Evolutionary conservation across 2,888 invertebrate genomes (phyloP).

Genomic region (Microchrysa polita): DNA sequence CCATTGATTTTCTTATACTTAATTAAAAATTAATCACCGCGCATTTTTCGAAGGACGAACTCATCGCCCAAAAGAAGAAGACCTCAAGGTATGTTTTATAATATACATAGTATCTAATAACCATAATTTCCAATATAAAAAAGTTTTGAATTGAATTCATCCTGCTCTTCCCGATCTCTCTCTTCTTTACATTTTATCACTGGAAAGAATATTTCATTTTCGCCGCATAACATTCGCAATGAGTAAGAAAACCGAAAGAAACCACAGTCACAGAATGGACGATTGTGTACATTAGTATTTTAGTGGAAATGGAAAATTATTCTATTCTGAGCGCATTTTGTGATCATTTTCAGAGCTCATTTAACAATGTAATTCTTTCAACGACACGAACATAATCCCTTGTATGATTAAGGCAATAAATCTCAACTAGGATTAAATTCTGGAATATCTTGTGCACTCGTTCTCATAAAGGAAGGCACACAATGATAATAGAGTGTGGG

Average conservation of each 20-base stretch:
- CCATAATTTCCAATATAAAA: conserved; percentile 36
- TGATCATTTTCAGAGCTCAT: conserved; percentile 51
- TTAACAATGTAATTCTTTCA: conserved; percentile 51
- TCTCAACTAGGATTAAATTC: conserved; percentile 40
- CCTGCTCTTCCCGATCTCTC: neutral
- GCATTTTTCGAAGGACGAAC: neutral
- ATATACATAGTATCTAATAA: conserved; percentile 30
- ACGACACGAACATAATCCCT: conserved; percentile 47
- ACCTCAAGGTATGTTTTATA: conserved; percentile 11
- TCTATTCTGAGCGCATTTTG: conserved; percentile 41
- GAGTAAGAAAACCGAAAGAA: no score
- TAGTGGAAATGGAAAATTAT: conserved; percentile 30
- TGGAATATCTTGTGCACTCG: conserved; percentile 18
- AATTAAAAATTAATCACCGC: conserved; percentile 42
- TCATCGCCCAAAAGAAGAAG: neutral
- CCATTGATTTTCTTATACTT: neutral
- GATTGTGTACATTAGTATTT: neutral
- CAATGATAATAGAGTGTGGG: neutral
- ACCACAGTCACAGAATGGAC: neutral
- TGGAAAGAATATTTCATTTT: neutral
- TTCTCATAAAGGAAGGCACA: neutral
- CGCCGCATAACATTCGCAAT: neutral
- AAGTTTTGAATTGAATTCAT: neutral
- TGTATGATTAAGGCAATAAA: conserved; percentile 47
- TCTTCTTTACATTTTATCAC: neutral